Evolutionary conservation across 2,797 vertebrate genomes (phyloP).

Genomic region (Acipenser transmontanus): DNA sequence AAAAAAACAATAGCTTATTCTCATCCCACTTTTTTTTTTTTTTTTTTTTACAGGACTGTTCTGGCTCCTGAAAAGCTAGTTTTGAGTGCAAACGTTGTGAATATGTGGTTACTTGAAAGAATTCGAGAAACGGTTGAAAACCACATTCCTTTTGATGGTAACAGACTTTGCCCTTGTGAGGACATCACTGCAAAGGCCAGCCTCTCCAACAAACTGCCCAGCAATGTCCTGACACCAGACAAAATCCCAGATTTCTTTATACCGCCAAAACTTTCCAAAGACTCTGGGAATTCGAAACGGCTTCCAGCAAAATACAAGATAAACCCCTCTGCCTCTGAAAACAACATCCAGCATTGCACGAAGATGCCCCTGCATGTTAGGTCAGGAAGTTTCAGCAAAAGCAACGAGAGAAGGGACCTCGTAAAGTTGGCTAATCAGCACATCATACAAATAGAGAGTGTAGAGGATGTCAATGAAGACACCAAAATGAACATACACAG

Average conservation of each 20-base stretch:
- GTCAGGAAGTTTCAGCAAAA: constrained; percentile 14
- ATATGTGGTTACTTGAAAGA: constrained; percentile 54
- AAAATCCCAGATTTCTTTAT: constrained; percentile 61
- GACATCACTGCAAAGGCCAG: constrained; percentile 30
- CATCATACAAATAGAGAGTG: constrained; percentile 19
- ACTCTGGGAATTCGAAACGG: constrained; percentile 11
- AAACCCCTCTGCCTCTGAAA: neutral
- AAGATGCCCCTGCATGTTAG: neutral
- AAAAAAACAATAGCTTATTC: neutral
- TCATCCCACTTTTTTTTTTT: neutral
- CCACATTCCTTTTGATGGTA: constrained; percentile 41
- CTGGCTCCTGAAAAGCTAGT: neutral
- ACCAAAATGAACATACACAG: neutral
- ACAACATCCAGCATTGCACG: neutral
- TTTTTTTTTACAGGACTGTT: neutral
- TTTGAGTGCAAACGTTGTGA: neutral
- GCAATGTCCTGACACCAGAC: constrained; percentile 58
- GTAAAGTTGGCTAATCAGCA: constrained; percentile 10
- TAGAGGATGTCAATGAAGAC: constrained; percentile 11
- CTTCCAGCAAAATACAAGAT: neutral
- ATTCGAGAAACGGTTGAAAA: constrained; percentile 45
- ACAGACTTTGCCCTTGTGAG: constrained; percentile 32
- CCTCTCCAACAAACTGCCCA: constrained; percentile 42
- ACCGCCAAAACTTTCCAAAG: constrained; percentile 45
- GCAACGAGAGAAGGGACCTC: neutral